phyloP scores from a whole-genome alignment of 2,888 invertebrate genomes.

The Polydrusus tereticollis region DNA sequence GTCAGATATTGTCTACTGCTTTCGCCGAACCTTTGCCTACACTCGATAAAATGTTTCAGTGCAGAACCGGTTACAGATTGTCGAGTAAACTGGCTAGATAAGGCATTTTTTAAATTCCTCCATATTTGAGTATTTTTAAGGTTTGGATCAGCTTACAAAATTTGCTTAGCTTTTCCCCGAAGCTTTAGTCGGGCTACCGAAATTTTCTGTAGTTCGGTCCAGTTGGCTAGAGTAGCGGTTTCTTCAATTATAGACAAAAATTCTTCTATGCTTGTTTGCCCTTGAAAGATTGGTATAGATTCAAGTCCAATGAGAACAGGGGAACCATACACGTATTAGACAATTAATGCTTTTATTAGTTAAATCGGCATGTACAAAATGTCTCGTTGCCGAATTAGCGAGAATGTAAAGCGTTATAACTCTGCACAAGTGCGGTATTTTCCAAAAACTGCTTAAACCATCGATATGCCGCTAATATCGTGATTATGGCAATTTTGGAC shows the following conservation, averaged over 20 bases:
- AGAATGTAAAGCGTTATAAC: too few species aligned
- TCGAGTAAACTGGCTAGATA: background rate
- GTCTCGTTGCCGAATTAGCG: too few species aligned
- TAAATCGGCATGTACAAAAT: too few species aligned
- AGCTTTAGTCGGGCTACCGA: background rate
- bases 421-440: too few species aligned
- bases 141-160: background rate
- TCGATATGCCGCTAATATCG: too few species aligned
- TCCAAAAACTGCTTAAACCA: too few species aligned
- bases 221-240: background rate
- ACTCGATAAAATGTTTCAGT: background rate
- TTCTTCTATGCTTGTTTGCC: too few species aligned
- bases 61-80: background rate
- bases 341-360: too few species aligned
- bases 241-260: background rate
- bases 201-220: background rate
- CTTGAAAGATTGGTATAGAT: too few species aligned
- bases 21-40: background rate
- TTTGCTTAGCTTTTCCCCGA: background rate
- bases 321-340: too few species aligned
- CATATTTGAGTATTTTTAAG: background rate
- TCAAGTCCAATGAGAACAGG: too few species aligned
- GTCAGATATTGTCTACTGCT: background rate
- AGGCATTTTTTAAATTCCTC: background rate
- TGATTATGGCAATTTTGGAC: too few species aligned